Base-by-base conservation (phyloP, 2,113 vertebrate species). In the Embiotoca jacksoni region DNA sequence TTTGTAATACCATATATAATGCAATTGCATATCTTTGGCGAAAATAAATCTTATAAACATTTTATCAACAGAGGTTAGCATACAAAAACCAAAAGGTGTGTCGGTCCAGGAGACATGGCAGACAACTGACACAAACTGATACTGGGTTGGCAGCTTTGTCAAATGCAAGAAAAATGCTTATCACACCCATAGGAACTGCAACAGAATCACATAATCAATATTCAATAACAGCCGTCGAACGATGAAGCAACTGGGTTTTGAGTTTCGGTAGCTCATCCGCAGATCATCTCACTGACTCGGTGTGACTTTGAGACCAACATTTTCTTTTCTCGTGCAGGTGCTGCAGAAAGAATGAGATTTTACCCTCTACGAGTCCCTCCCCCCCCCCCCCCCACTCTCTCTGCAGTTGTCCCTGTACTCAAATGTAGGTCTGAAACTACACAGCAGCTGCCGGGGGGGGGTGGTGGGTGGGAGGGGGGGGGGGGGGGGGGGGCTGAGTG, bases 11-110 rank as follows among this genome's bases (percentile, higher is more conserved):
- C 97, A 97, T 96, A 96, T 97, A 97, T 98, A 97, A 97, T 97
- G 97, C 97, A 94, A 97, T 97, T 97, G 96, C 95, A 98, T 98
- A 96, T 99, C 98, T 99, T 99, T 99, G 98, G 98, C 97, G 97
- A 99, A 99, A 99, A 99, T 99, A 99, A 99, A 98, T 95, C 98
- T 98, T 98, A 98, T 98, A 97, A 99, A 99, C 97, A 96, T 98
- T 97, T 97, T 96, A 97, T 98, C 95, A 97, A 98, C 96, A 98
- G 95, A 97, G 96, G 96, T 97, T 98, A 98, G 96, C 95, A 96
- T 98, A 98, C 96, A 99, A 98, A 99, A 99, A 96, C 94, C 96
- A 97, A 98, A 91, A 80, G 91, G 94, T 96, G 92, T 95, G 94
- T 96, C 91, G 88, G 91, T 92, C 92, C 83, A 86, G 81, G 75